phyloP scores from a whole-genome alignment of 2,797 vertebrate species.

The Macropodus opercularis region DNA sequence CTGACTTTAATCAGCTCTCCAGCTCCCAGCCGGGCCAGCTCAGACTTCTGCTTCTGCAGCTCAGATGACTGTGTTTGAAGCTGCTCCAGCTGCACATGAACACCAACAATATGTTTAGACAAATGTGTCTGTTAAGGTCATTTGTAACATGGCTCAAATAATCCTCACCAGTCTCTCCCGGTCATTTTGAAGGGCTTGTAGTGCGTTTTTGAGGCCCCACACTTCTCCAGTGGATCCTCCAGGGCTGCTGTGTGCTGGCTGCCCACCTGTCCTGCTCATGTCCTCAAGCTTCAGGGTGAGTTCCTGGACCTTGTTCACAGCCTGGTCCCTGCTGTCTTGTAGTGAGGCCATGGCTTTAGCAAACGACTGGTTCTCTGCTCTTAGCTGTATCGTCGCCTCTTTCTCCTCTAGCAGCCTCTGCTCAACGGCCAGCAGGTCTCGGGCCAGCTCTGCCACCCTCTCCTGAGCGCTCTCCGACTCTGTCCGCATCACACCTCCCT shows the following conservation, averaged over 20 bases:
- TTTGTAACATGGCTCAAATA: conserved; percentile 2
- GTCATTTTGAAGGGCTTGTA: conserved; percentile 93
- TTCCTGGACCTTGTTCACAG: conserved; percentile 79
- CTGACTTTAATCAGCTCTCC: conserved; percentile 80
- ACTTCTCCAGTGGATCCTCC: conserved; percentile 80
- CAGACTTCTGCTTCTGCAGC: conserved; percentile 82
- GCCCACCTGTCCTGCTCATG: conserved; percentile 58
- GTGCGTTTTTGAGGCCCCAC: conserved; percentile 90
- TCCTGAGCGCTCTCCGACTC: conserved; percentile 96
- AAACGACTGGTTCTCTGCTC: conserved; percentile 89
- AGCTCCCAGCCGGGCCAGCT: conserved; percentile 84
- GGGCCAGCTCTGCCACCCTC: conserved; percentile 94
- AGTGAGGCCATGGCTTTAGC: conserved; percentile 92
- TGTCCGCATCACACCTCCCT: conserved; percentile 92
- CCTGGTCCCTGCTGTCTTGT: conserved; percentile 88
- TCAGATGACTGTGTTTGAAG: conserved; percentile 85
- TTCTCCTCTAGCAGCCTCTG: conserved; percentile 87
- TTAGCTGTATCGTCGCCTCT: conserved; percentile 83
- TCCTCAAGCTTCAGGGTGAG: conserved; percentile 85
- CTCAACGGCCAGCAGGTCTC: conserved; percentile 90
- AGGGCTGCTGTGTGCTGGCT: conserved; percentile 50
- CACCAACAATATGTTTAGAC: neutral
- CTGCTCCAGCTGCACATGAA: conserved; percentile 84
- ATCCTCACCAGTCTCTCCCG: conserved; percentile 90
- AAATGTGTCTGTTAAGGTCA: neutral